A percentile compares a stretch with the other conserved stretches of the same genome.
Evolutionary conservation across 2,797 vertebrate species (phyloP).

Genomic region (Liasis olivaceus): DNA sequence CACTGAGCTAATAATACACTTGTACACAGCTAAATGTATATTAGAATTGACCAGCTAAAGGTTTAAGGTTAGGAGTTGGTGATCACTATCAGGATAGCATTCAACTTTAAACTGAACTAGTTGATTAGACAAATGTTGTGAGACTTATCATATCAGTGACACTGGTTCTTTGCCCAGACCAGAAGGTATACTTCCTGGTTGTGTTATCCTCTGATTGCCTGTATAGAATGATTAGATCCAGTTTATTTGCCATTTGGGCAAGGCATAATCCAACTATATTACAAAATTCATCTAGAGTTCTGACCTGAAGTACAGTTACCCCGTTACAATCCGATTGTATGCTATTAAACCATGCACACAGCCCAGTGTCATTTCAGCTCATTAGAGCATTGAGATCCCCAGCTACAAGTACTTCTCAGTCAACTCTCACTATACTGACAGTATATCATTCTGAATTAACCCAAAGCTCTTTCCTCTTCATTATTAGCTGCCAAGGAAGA

Average conservation of each 20-base stretch:
- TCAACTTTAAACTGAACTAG: background rate
- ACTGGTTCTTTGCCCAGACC: background rate
- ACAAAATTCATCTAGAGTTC: background rate
- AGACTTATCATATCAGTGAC: background rate
- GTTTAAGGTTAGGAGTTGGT: background rate
- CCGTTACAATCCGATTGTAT: background rate
- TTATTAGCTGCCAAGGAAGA: background rate
- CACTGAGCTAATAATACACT: background rate
- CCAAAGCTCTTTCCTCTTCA: background rate
- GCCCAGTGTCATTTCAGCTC: background rate
- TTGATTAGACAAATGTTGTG: background rate
- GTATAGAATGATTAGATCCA: background rate
- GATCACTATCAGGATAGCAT: background rate
- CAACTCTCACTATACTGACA: background rate
- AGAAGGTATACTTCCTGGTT: background rate
- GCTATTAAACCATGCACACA: background rate
- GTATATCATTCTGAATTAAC: background rate
- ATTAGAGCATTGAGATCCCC: background rate
- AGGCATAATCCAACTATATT: background rate
- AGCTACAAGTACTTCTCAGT: background rate
- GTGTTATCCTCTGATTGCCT: background rate
- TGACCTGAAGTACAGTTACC: background rate
- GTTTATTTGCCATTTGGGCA: background rate
- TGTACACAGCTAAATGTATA: background rate
- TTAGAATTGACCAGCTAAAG: background rate